phyloP scores from a whole-genome alignment of 2,888 invertebrate genomes.

The Netelia melanura region DNA sequence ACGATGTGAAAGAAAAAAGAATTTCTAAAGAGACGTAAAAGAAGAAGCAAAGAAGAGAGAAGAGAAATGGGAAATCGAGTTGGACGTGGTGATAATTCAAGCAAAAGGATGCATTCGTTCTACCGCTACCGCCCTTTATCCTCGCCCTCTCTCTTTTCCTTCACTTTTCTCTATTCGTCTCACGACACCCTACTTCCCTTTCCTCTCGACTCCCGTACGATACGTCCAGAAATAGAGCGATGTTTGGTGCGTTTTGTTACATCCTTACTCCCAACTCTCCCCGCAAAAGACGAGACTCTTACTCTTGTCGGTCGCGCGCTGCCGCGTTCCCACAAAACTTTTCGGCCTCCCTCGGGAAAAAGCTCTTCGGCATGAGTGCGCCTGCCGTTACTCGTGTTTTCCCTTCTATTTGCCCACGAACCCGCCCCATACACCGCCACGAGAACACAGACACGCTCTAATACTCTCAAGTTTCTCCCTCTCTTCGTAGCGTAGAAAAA shows the following conservation, averaged over 20 bases:
- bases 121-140: conserved; percentile 44
- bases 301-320: conserved; percentile 48
- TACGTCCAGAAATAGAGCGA: conserved; percentile 65
- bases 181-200: conserved; percentile 25
- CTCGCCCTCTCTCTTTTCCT: conserved; percentile 17
- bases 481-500: conserved; percentile 59
- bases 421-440: conserved; percentile 19
- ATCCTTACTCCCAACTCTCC: conserved; percentile 22
- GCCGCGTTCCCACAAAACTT: conserved; percentile 65
- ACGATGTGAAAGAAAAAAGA: too few species aligned
- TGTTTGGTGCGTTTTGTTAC: conserved; percentile 64
- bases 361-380: conserved; percentile 73
- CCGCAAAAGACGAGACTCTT: neutral
- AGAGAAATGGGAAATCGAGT: conserved; percentile 63
- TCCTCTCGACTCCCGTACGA: conserved; percentile 40
- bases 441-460: conserved; percentile 24
- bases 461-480: conserved; percentile 62
- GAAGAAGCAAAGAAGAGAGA: conserved; percentile 51
- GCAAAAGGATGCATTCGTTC: conserved; percentile 83
- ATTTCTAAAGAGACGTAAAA: neutral
- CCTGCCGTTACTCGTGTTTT: conserved; percentile 69
- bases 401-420: conserved; percentile 51
- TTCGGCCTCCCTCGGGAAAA: conserved; percentile 76
- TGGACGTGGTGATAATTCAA: conserved; percentile 80
- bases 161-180: conserved; percentile 18